These are phyloP conservation scores for Diadema setosum DNA, from an alignment of 35 echinoderm and acorn worm species.

Conservation along the genomic window DNA sequence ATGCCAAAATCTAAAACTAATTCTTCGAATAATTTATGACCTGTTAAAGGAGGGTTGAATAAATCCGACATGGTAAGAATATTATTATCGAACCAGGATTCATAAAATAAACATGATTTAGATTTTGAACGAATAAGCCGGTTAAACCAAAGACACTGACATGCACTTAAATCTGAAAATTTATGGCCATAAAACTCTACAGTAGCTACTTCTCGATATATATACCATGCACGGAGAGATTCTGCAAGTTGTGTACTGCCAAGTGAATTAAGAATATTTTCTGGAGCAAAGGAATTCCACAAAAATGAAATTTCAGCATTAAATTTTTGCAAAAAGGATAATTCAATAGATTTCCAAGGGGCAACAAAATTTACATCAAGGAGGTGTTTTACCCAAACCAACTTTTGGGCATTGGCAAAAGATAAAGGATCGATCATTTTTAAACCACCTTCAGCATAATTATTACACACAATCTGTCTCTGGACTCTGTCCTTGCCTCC, in stretches of 20 bases:
- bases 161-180: background rate
- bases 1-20: background rate
- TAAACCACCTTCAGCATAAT: background rate
- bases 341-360: background rate
- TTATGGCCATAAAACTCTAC: background rate
- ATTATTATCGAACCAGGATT: background rate
- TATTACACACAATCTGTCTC: background rate
- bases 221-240: background rate
- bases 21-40: no score
- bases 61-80: background rate
- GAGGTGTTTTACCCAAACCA: background rate
- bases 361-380: background rate
- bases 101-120: background rate
- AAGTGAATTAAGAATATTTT: background rate
- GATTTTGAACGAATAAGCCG: background rate
- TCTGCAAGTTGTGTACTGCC: background rate
- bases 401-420: background rate
- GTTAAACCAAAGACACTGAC: conserved; percentile 14
- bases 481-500: background rate
- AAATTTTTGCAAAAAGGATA: background rate
- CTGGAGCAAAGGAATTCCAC: background rate
- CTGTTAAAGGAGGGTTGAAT: background rate
- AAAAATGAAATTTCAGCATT: background rate
- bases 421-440: background rate
- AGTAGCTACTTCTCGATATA: background rate